phyloP scores from a whole-genome alignment of 2,888 invertebrate genomes.

The Dastarcus helophoroides region DNA sequence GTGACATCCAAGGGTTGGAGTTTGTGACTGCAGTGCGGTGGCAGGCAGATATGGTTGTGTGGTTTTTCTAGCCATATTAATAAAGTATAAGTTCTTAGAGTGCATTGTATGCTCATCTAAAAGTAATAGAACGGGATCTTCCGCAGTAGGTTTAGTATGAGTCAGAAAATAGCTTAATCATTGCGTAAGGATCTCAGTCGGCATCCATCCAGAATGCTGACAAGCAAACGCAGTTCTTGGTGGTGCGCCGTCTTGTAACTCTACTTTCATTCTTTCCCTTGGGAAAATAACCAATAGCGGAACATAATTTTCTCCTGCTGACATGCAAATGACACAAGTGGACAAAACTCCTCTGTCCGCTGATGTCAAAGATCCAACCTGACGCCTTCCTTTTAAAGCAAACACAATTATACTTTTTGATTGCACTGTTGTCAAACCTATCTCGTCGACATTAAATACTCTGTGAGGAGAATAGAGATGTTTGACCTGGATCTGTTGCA shows the following conservation, averaged over 20 bases:
- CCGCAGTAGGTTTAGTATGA: constrained; percentile 1
- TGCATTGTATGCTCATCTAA: constrained; percentile 9
- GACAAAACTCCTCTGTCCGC: constrained; percentile 1
- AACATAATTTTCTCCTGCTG: constrained; percentile 1
- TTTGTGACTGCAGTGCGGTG: no score
- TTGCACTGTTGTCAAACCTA: constrained; percentile 1
- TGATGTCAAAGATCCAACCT: constrained; percentile 1
- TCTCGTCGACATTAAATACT: constrained; percentile 1
- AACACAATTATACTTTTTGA: constrained; percentile 1
- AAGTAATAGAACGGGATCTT: constrained; percentile 8
- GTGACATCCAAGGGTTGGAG: no score
- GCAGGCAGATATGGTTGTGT: constrained; percentile 1
- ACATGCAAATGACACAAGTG: neutral
- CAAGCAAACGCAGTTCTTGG: constrained; percentile 1
- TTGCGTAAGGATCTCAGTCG: neutral
- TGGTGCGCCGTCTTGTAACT: constrained; percentile 1
- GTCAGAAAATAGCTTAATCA: no score
- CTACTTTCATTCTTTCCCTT: constrained; percentile 1
- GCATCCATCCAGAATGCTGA: neutral
- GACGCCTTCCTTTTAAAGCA: constrained; percentile 2
- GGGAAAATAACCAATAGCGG: neutral
- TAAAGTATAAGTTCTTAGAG: constrained; percentile 15
- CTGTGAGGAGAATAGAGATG: constrained; percentile 1
- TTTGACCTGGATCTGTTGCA: constrained; percentile 1
- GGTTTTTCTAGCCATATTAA: constrained; percentile 22